These are phyloP conservation scores for Nothobranchius kuhntae DNA, from an alignment of 2,113 vertebrate species.

Conservation along the genomic window DNA sequence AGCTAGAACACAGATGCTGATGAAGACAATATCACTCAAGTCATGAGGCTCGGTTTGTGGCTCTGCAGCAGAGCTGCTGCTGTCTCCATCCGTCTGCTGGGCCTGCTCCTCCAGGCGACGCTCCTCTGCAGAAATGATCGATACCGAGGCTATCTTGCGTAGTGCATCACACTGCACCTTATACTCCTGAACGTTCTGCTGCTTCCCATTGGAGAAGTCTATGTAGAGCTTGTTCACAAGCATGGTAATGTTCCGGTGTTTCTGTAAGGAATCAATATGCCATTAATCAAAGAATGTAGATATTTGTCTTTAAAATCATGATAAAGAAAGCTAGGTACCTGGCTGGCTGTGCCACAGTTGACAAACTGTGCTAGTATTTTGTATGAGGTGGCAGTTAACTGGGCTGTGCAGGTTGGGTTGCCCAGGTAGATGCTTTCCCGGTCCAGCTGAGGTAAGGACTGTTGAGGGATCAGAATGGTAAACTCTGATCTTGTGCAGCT, in stretches of 20 bases:
- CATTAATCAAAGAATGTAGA: not conserved
- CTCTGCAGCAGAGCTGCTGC: constrained; percentile 10
- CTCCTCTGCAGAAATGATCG: constrained; percentile 82
- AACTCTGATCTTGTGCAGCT: constrained; percentile 96
- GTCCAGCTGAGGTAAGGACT: constrained; percentile 86
- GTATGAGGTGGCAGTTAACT: constrained; percentile 83
- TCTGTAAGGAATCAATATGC: constrained; percentile 77
- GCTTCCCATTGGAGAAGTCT: constrained; percentile 82
- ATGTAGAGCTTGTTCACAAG: constrained; percentile 92
- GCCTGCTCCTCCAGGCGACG: constrained; percentile 78
- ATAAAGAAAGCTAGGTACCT: constrained; percentile 77
- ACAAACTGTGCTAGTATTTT: constrained; percentile 93
- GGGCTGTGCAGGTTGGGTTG: constrained; percentile 84
- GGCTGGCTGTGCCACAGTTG: constrained; percentile 88
- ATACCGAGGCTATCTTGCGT: constrained; percentile 86
- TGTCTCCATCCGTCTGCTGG: constrained; percentile 76
- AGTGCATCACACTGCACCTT: constrained; percentile 91
- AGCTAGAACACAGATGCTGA: constrained; percentile 94
- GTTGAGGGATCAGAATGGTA: constrained; percentile 88
- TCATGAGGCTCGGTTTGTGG: constrained; percentile 79
- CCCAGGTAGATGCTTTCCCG: constrained; percentile 90
- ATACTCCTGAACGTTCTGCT: constrained; percentile 86
- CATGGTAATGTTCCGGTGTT: constrained; percentile 87
- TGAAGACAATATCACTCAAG: constrained; percentile 92
- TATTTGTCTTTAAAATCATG: not conserved